Percentiles rank a stretch among this genome's conserved stretches.
These are phyloP conservation scores for Apotomis capreana DNA, from an alignment of 2,888 invertebrate species.

Conservation along the genomic window DNA sequence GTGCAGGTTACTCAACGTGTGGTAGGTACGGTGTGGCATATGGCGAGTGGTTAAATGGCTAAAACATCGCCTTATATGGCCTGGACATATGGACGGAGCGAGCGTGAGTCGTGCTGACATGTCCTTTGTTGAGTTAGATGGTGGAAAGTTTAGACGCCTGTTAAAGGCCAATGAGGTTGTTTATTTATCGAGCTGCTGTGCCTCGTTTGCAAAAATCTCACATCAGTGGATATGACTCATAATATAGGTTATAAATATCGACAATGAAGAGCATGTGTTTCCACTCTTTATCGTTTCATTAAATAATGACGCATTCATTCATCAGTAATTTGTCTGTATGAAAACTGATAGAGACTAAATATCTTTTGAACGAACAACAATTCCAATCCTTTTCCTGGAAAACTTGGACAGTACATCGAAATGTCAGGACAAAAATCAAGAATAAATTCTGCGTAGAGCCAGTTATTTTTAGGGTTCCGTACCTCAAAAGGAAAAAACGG, in stretches of 20 bases:
- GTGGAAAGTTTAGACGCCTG: slow-evolving; percentile 54
- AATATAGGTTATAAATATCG: slow-evolving; percentile 17
- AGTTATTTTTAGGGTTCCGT: too few relatives aligned
- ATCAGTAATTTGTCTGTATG: background rate
- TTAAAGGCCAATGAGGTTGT: slow-evolving; percentile 25
- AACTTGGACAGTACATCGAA: too few relatives aligned
- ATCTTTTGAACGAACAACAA: too few relatives aligned
- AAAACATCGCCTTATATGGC: slow-evolving; percentile 71
- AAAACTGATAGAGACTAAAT: background rate
- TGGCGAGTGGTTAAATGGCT: slow-evolving; percentile 60
- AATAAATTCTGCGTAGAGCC: too few relatives aligned
- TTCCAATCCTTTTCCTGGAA: too few relatives aligned
- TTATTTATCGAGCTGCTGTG: slow-evolving; percentile 14
- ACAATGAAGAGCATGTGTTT: slow-evolving; percentile 19
- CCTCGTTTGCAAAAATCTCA: slow-evolving; percentile 1
- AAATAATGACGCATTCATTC: slow-evolving; percentile 23
- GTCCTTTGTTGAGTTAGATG: slow-evolving; percentile 63
- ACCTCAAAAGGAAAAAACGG: too few relatives aligned
- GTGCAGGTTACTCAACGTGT: slow-evolving; percentile 58
- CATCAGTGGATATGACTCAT: slow-evolving; percentile 19
- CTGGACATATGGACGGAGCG: slow-evolving; percentile 60
- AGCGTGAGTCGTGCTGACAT: slow-evolving; percentile 54
- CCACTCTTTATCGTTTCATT: slow-evolving; percentile 7
- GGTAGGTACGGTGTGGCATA: slow-evolving; percentile 63
- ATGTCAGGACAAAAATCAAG: too few relatives aligned